Evolutionary conservation across 2,797 vertebrate genomes (phyloP).

Genomic region (Malacoctenus gilli): DNA sequence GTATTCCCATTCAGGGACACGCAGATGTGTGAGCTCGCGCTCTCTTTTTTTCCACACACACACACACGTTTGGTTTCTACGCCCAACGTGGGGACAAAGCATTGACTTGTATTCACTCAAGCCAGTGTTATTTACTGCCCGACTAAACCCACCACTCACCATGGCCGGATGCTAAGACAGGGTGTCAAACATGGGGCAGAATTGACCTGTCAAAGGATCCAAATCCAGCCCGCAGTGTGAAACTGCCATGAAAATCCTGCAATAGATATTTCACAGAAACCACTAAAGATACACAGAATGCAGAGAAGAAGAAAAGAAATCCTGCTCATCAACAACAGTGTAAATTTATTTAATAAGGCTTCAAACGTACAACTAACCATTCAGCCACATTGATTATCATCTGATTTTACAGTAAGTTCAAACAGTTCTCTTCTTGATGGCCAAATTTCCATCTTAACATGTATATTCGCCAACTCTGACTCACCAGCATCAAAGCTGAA

Average conservation of each 20-base stretch:
- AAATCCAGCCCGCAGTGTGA: too few relatives aligned
- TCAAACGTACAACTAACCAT: constrained; percentile 74
- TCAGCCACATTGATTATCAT: constrained; percentile 34
- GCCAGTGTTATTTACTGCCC: too few relatives aligned
- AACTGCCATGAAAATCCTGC: too few relatives aligned
- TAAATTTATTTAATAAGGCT: constrained; percentile 76
- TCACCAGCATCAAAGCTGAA: constrained; percentile 88
- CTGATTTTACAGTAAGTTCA: constrained; percentile 54
- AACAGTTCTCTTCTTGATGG: constrained; percentile 38
- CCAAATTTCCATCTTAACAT: constrained; percentile 58
- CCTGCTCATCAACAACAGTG: constrained; percentile 35
- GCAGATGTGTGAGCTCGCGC: not conserved
- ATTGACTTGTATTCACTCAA: too few relatives aligned
- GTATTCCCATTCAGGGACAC: constrained; percentile 24
- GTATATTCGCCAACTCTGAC: constrained; percentile 81
- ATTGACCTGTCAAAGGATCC: too few relatives aligned
- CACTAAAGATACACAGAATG: constrained; percentile 31
- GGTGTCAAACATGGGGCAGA: too few relatives aligned
- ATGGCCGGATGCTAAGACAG: too few relatives aligned
- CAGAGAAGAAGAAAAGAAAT: constrained; percentile 18
- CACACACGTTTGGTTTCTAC: too few relatives aligned
- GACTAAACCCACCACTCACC: too few relatives aligned
- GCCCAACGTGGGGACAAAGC: too few relatives aligned
- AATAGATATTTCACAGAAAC: constrained; percentile 32
- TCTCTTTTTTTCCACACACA: constrained; percentile 13